A percentile compares a stretch with the other conserved stretches of the same genome.
Conservation (phyloP, 2,797 vertebrate genomes). For the Phalanger gymnotis region DNA sequence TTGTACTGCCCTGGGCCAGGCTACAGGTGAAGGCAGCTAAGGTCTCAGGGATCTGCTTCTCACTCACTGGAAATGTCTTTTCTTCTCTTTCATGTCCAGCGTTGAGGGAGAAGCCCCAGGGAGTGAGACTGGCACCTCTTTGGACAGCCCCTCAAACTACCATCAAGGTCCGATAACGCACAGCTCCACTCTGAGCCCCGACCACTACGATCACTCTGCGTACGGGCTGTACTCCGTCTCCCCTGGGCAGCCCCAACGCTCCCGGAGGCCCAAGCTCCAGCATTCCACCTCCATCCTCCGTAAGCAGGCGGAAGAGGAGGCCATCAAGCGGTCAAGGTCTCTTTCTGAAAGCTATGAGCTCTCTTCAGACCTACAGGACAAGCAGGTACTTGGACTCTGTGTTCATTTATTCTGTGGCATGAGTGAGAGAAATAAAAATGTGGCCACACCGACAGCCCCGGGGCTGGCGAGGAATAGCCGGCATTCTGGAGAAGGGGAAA, state of each 20-base stretch:
- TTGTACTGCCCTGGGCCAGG: background rate
- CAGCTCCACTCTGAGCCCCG: conserved; percentile 92
- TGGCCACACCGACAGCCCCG: background rate
- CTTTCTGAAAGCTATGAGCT: conserved; percentile 99
- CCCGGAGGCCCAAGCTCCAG: conserved; percentile 93
- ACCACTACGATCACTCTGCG: conserved; percentile 90
- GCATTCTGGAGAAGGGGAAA: conserved; percentile 21
- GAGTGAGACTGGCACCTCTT: conserved; percentile 89
- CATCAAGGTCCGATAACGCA: conserved; percentile 91
- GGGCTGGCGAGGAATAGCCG: background rate
- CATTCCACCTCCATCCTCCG: conserved; percentile 96
- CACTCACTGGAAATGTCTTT: conserved; percentile 49
- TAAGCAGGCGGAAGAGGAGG: conserved; percentile 98
- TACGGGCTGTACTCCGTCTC: conserved; percentile 90
- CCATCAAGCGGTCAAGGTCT: conserved; percentile 96
- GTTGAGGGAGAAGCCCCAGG: conserved; percentile 95
- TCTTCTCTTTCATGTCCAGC: conserved; percentile 81
- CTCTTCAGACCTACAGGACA: conserved; percentile 98
- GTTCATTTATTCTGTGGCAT: background rate
- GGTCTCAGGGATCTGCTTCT: background rate
- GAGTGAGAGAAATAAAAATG: background rate
- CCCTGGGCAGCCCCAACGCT: conserved; percentile 89
- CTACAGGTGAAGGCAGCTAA: background rate
- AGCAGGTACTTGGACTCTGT: conserved; percentile 89
- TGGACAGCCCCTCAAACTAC: conserved; percentile 91